Conservation (phyloP, 2,888 invertebrate genomes). For the Nebria salina region DNA sequence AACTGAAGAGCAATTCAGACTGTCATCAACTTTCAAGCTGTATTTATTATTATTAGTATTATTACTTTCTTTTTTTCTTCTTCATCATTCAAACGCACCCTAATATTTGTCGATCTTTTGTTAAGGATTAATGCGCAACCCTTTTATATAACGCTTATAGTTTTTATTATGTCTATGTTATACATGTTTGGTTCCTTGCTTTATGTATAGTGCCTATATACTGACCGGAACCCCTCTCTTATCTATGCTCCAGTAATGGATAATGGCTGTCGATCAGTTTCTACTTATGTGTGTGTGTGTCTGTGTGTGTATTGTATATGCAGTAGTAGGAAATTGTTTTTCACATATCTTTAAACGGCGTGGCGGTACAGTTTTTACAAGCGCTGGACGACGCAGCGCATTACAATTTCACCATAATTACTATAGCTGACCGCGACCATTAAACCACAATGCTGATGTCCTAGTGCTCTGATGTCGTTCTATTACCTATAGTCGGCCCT, state of each 20-base stretch:
- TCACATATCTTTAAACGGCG: neutral
- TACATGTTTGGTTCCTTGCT: constrained; percentile 60
- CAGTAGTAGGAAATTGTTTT: neutral
- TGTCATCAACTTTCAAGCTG: constrained; percentile 58
- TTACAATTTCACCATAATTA: no score
- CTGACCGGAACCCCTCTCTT: constrained; percentile 46
- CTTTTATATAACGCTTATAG: constrained; percentile 59
- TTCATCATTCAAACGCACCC: constrained; percentile 56
- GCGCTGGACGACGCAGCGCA: no score
- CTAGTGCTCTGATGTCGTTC: no score
- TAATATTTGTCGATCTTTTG: constrained; percentile 57
- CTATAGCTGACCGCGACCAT: no score
- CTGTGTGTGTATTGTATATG: neutral
- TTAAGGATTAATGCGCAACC: constrained; percentile 59
- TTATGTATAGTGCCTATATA: constrained; percentile 50
- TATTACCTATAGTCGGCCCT: no score
- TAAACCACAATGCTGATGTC: no score
- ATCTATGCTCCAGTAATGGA: neutral
- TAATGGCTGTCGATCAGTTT: neutral
- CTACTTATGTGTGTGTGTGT: neutral
- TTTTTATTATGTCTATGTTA: constrained; percentile 62
- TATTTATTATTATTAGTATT: constrained; percentile 50
- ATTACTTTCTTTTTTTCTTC: constrained; percentile 47
- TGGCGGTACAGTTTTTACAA: neutral
- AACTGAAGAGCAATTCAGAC: constrained; percentile 54